Evolutionary conservation across 2,113 vertebrate species (phyloP), one percentile per base, ranked within the genome.

Genomic region (Halichoeres trimaculatus): DNA sequence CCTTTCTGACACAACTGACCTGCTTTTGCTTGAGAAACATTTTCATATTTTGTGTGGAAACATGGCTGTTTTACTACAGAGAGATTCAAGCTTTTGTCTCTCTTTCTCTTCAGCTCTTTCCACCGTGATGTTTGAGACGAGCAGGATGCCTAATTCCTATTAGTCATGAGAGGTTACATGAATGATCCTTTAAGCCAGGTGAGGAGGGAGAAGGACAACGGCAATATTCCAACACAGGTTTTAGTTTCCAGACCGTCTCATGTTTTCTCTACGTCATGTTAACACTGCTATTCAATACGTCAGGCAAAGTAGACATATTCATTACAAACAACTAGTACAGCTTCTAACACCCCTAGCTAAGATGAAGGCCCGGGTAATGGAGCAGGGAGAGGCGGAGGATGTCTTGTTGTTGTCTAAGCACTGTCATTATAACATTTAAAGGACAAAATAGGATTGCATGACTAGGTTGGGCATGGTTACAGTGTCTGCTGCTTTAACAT

Each of bases 341-440:
- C 87, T 94, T 88, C 91, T 92, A 91, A 90, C 89, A 94, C 76
- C 70, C 62, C 85, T 84, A 62, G 76, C 87, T 85, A 57, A 89
- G 89, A 90, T 75, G 80, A 9, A 26, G 60, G 82, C 70, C 34
- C 57, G 89, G 87, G 93, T 91, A 93, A 93, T 80, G 81, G 22
- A 43, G 51, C 70, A 23, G 67, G 80, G 65, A 76, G 79, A 83
- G 64, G 67, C 70, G 68, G 67, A 92, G 84, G 72, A 83, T 71
- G 81, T 71, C 86, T 74, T 77, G 34, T 78, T 88, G 80, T 92
- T 81, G 87, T 93, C 91, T 93, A 86, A 90, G 83, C 89, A 84
- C 76, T 85, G 63, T 74, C 90, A 92, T 93, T 94, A 89, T 90
- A 92, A 89, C 70, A 89, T 93, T 93, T 93, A 93, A 93, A 93